Evolutionary conservation across 37 sponge, comb jelly and placozoan species (phyloP), one percentile per base, ranked within the genome.

Genomic region (Mnemiopsis leidyi): DNA sequence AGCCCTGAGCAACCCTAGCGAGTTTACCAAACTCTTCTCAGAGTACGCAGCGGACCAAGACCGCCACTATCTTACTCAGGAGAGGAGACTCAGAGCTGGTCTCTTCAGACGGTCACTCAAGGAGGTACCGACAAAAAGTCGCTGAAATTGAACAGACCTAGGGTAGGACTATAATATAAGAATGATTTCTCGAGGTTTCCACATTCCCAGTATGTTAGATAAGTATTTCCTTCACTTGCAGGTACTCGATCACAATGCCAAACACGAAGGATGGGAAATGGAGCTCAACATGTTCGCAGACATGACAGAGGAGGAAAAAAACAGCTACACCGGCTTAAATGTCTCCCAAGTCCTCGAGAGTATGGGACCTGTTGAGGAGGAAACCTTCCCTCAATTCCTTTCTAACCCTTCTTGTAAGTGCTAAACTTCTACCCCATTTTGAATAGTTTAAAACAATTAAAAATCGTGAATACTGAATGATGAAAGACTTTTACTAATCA

Each of bases 261-360:
- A 71, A 5, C 30, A 5, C 5, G 75, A n/a, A 5, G 75, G n/a
- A 23, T 71, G 75, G 75, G 26, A 7, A 5, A n/a, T 29, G 75
- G 75, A 71, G n/a, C 75, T 71, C 3, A 71, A 71, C 75, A 71
- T 71, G 75, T 71, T 71, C 75, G 75, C 75, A 23, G 75, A 71
- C 30, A 71, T 71, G 75, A 71, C 75, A 7, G 75, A 71, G 75
- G 75, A 71, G 75, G 75, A 71, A 28, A 71, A 71, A 24, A 24
- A 13, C n/a, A 18, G 75, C n/a, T 71, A 71, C 75, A 71, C 75
- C 20, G 75, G 75, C 5, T 71, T 71, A 13, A 71, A 71, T 24
- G 75, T 24, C n/a, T 71, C 75, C n/a, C 61, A 48, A 13, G 75
- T 24, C 30, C 75, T 71, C 3, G 75, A 71, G 5, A n/a, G 26